phyloP scores from a whole-genome alignment of 2,113 vertebrate genomes.

The Herpetotheres cachinnans region DNA sequence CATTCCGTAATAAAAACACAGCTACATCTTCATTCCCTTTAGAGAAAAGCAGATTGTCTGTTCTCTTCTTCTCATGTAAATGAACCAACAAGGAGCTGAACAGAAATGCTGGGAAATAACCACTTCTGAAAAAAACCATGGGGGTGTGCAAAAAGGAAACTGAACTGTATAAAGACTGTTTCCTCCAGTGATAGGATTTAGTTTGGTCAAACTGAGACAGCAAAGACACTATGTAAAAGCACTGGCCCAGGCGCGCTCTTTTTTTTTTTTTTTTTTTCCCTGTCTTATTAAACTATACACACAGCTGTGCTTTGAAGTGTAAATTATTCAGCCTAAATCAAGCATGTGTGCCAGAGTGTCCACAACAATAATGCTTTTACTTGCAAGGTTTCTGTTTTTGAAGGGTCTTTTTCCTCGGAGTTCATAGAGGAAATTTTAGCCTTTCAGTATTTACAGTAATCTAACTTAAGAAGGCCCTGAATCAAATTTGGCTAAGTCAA shows the following conservation, averaged over 20 bases:
- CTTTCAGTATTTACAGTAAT: not conserved
- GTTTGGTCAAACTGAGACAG: not conserved
- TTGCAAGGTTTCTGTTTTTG: not conserved
- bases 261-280: not conserved
- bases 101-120: constrained; percentile 52
- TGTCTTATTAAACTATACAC: not conserved
- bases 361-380: not conserved
- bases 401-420: not conserved
- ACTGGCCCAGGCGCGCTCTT: not conserved
- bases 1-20: constrained; percentile 86
- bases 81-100: constrained; percentile 5
- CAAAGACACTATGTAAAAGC: not conserved
- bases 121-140: constrained; percentile 21
- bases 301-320: constrained; percentile 36
- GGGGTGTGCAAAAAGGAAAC: not conserved
- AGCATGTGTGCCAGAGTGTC: not conserved
- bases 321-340: not conserved
- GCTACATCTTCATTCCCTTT: constrained; percentile 88
- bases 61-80: not conserved
- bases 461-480: not conserved
- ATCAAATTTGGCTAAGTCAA: not conserved
- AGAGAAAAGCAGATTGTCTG: not conserved
- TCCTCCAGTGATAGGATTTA: not conserved
- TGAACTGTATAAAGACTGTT: not conserved
- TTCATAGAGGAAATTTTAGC: not conserved